A percentile compares a stretch with the other conserved stretches of the same genome.
Conservation (phyloP, 2,888 invertebrate genomes). For the Branchipolynoe longqiensis region DNA sequence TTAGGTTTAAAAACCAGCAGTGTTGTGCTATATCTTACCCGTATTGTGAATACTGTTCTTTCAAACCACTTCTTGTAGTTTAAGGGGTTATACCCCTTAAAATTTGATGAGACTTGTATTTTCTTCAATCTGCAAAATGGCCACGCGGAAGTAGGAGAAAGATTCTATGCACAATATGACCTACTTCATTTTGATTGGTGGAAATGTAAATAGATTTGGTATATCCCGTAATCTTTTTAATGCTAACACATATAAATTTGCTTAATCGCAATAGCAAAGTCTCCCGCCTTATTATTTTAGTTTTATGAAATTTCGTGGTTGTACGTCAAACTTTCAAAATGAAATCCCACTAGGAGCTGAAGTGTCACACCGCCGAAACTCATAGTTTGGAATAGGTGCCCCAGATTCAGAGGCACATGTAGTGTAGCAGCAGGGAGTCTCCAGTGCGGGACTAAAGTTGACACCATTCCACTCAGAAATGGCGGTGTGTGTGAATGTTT, state of each 20-base stretch:
- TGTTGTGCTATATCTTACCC: conserved; percentile 49
- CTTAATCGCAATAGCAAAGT: too few species aligned
- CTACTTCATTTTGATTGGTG: conserved; percentile 8
- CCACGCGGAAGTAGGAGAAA: neutral
- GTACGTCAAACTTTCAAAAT: too few species aligned
- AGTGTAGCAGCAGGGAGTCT: neutral
- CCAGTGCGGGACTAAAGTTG: conserved; percentile 6
- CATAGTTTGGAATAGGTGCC: too few species aligned
- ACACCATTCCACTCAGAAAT: conserved; percentile 45
- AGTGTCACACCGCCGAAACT: too few species aligned
- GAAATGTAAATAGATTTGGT: too few species aligned
- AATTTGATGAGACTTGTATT: neutral
- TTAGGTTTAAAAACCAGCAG: conserved; percentile 5
- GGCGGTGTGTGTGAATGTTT: conserved; percentile 41
- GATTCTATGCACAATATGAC: neutral
- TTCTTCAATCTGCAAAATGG: conserved; percentile 20
- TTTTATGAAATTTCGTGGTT: too few species aligned
- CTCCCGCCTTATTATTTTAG: too few species aligned
- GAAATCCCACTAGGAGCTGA: too few species aligned
- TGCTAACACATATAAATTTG: too few species aligned
- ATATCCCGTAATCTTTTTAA: too few species aligned
- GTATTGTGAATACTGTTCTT: conserved; percentile 11
- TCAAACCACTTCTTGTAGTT: conserved; percentile 28
- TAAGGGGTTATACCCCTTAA: conserved; percentile 5
- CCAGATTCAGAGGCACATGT: too few species aligned